phyloP scores from a whole-genome alignment of 1,140 invertebrate species.

The Sycobia sp. region DNA sequence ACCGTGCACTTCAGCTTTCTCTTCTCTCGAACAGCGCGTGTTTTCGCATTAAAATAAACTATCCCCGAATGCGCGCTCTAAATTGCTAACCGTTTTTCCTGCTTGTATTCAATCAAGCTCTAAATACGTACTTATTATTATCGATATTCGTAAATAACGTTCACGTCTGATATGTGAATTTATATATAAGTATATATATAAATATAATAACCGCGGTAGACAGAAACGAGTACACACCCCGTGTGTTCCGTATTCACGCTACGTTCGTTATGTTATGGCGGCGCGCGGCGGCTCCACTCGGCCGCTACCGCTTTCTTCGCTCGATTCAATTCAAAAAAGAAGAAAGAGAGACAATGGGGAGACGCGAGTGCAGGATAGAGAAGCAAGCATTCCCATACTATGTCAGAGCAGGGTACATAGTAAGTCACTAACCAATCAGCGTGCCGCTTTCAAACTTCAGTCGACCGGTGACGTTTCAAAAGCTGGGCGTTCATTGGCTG shows the following conservation, averaged over 20 bases:
- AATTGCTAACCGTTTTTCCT: no score
- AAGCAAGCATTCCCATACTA: not conserved
- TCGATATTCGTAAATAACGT: no score
- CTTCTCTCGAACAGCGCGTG: no score
- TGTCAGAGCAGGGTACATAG: not conserved
- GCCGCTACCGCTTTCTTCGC: not conserved
- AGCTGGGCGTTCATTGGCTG: not conserved
- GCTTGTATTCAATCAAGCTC: no score
- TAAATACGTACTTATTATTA: no score
- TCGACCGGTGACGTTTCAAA: not conserved
- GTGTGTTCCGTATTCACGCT: constrained; percentile 39
- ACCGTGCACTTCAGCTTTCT: no score
- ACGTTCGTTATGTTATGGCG: constrained; percentile 47
- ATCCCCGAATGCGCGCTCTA: no score
- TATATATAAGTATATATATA: no score
- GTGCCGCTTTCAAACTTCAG: constrained; percentile 8
- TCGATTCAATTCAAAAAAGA: constrained; percentile 3
- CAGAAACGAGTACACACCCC: not conserved
- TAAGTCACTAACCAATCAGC: constrained; percentile 4
- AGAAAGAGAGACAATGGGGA: not conserved
- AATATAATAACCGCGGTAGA: no score
- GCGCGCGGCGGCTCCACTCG: not conserved
- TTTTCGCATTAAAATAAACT: no score
- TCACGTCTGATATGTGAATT: no score
- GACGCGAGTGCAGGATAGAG: not conserved